Percentiles rank a stretch among this genome's conserved stretches.
These are phyloP conservation scores for Semicossyphus pulcher DNA, from an alignment of 2,113 vertebrate species.

Conservation along the genomic window DNA sequence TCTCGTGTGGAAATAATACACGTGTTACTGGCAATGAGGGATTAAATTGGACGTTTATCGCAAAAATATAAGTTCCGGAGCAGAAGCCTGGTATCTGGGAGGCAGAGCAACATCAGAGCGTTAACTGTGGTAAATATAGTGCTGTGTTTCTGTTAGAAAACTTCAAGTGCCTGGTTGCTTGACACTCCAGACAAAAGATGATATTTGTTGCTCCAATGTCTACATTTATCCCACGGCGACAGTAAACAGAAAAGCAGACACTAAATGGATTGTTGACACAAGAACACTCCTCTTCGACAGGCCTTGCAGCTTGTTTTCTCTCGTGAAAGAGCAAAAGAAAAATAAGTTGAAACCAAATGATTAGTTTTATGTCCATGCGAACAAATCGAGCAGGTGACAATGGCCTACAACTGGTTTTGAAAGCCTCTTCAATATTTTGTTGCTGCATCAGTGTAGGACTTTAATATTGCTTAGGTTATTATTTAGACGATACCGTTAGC, in stretches of 20 bases:
- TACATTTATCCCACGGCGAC: neutral
- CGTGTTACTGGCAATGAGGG: constrained; percentile 8
- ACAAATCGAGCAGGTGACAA: too few species aligned
- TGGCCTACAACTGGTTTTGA: too few species aligned
- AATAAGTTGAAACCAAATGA: neutral
- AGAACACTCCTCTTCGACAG: neutral
- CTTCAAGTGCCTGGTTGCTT: neutral
- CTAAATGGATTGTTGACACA: constrained; percentile 1
- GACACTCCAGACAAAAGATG: neutral
- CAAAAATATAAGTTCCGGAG: constrained; percentile 2
- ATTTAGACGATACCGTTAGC: too few species aligned
- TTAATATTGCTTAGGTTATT: too few species aligned
- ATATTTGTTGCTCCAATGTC: constrained; percentile 7
- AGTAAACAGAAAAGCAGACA: neutral
- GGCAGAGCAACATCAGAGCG: neutral
- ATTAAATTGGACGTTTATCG: constrained; percentile 17
- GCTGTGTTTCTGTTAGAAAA: constrained; percentile 5
- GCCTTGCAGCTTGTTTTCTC: neutral
- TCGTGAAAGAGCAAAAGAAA: neutral
- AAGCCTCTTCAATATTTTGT: too few species aligned
- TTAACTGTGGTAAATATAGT: neutral
- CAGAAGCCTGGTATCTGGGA: constrained; percentile 19
- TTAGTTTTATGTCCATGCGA: too few species aligned
- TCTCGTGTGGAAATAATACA: neutral
- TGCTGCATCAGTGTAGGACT: too few species aligned